Conservation (phyloP, 1,140 invertebrate species). For the Euura saliciscinereae region DNA sequence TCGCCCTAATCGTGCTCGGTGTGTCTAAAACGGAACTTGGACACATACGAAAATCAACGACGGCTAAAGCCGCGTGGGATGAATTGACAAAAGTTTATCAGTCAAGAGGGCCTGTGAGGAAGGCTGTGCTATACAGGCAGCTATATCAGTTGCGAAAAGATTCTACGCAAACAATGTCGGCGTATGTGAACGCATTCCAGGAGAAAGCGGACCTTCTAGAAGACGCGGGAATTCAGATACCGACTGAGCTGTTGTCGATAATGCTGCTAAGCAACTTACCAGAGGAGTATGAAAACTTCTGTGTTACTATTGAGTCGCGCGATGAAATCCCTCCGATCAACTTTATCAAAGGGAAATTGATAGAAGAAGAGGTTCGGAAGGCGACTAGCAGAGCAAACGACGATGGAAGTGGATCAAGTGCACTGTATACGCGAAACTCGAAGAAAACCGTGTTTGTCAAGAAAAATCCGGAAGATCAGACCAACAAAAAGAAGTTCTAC, state of each 20-base stretch:
- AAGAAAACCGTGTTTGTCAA: neutral
- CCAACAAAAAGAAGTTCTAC: constrained; percentile 12
- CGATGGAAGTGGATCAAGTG: constrained; percentile 16
- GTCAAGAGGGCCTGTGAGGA: constrained; percentile 14
- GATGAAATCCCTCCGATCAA: constrained; percentile 8
- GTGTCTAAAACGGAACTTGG: too few species aligned
- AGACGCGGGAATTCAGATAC: constrained; percentile 11
- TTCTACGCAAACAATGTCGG: neutral
- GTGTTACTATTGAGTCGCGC: constrained; percentile 6
- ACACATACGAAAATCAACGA: too few species aligned
- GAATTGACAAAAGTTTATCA: constrained; percentile 5
- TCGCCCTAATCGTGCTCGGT: too few species aligned
- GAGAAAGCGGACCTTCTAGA: constrained; percentile 9
- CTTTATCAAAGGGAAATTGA: constrained; percentile 14
- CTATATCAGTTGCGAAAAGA: constrained; percentile 11
- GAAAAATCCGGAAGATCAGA: neutral
- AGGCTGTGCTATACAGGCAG: constrained; percentile 11
- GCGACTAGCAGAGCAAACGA: neutral
- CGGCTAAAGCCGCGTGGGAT: constrained; percentile 1
- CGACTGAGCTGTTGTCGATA: neutral
- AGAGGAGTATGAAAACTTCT: constrained; percentile 11
- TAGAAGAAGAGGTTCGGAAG: neutral
- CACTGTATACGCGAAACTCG: too few species aligned
- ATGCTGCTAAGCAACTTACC: constrained; percentile 12
- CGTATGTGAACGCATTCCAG: constrained; percentile 1